Conservation (phyloP, 1,140 invertebrate species). For the Hyphantria cunea region DNA sequence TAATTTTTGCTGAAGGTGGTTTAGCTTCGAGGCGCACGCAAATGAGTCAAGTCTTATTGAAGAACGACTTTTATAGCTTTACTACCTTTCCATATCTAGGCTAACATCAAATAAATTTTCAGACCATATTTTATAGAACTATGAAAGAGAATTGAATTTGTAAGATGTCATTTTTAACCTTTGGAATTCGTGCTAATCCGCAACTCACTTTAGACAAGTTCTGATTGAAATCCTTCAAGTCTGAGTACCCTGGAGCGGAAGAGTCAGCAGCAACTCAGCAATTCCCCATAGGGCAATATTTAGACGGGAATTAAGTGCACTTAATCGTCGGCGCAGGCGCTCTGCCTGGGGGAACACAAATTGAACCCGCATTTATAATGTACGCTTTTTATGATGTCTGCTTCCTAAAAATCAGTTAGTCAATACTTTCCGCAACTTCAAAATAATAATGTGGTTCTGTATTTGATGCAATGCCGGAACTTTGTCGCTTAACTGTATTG, state of each 20-base stretch:
- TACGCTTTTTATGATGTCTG: constrained; percentile 44
- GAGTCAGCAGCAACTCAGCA: constrained; percentile 19
- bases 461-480: background rate
- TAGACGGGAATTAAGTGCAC: constrained; percentile 72
- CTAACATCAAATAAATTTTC: background rate
- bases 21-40: constrained; percentile 36
- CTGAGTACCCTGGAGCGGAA: constrained; percentile 3
- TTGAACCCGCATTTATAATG: constrained; percentile 62
- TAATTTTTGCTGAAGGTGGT: constrained; percentile 32
- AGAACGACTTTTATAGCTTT: constrained; percentile 32
- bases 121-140: too few species aligned
- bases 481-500: background rate
- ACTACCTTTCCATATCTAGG: constrained; percentile 3
- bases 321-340: constrained; percentile 67
- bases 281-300: constrained; percentile 66
- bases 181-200: background rate
- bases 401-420: constrained; percentile 45
- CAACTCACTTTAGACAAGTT: constrained; percentile 16
- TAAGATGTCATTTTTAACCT: too few species aligned
- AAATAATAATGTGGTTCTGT: background rate
- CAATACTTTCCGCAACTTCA: constrained; percentile 26
- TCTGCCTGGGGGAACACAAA: constrained; percentile 54
- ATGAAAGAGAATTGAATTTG: too few species aligned
- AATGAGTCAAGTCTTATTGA: constrained; percentile 25
- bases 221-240: constrained; percentile 24